Conservation (phyloP, 2,797 vertebrate species). For the Acridotheres tristis region DNA sequence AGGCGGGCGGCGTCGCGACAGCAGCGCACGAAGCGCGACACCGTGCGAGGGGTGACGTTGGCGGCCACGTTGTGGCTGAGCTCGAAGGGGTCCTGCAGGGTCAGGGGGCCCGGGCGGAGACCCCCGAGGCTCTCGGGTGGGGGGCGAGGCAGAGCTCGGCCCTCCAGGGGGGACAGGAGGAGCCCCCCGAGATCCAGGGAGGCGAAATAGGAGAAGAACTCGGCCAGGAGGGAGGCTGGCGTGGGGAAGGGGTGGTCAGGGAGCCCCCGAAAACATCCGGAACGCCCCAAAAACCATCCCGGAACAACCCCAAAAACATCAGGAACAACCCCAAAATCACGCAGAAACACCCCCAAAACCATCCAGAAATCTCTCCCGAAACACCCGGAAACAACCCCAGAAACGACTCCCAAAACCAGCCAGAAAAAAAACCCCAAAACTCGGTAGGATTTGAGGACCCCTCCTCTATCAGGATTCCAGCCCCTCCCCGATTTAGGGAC, state of each 20-base stretch:
- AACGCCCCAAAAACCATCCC: neutral
- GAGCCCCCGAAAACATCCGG: accelerated
- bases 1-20: conserved; percentile 84
- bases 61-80: conserved; percentile 90
- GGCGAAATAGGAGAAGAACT: conserved; percentile 86
- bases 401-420: neutral
- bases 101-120: conserved; percentile 34
- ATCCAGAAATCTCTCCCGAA: neutral
- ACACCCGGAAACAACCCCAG: neutral
- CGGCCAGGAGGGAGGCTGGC: conserved; percentile 83
- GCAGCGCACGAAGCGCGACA: conserved; percentile 77
- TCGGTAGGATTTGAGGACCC: neutral
- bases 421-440: no score
- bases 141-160: conserved; percentile 73
- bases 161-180: conserved; percentile 84
- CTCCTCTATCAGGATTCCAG: neutral
- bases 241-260: neutral
- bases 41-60: conserved; percentile 83
- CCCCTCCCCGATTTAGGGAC: neutral
- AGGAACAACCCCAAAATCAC: neutral
- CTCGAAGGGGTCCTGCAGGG: conserved; percentile 92
- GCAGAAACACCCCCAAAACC: neutral
- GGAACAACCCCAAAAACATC: neutral
- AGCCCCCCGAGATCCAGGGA: conserved; percentile 67
- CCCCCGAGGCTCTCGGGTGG: neutral